Base-by-base conservation (phyloP, 2,888 invertebrate species). In the Drosophila borborema region DNA sequence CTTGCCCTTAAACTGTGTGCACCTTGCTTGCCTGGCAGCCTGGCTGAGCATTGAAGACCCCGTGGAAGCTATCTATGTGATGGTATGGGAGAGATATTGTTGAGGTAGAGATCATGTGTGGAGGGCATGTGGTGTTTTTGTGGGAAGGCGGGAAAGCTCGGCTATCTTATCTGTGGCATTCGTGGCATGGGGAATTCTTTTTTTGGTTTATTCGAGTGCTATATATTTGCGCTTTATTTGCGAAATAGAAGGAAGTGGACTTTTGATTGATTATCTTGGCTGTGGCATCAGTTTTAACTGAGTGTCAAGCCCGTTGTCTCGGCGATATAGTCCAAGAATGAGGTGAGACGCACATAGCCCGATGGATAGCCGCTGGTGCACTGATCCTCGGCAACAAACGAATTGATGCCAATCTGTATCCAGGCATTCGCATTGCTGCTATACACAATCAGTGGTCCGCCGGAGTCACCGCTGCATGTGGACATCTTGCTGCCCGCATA, bases 401-500 rank as follows among this genome's bases (percentile, higher is more conserved):
- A 92, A 72, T 91, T 92, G 16, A 93, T 90, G 5, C 93, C 93
- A 31, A 93, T 90, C 68, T 92, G 93, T 16, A 87, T 65, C 64
- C 65, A 88, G 0, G 41, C 55, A 0, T 80, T 85, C 20, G 64
- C 62, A 54, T 53, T 76, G 4, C 76, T 54, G 40, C 80, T 69
- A 4, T 75, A 67, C 0, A 59, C 49, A 18, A 92, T 80, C 16
- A 93, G 59, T 0, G 93, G 89, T 7, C 92, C 93, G 51, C 93
- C 92, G 0, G 92, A 92, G 66, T 93, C 92, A 0, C 93, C 93
- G 46, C 85, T 91, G 63, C 93, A 93, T 3, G 91, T 90, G 56
- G 92, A 92, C 84, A 92, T 90, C 40, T 90, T 89, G 16, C 67
- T 83, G 14, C 81, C 82, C 18, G 74, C 73, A 18, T 58, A 49